A percentile compares a stretch with the other conserved stretches of the same genome.
These are phyloP conservation scores for Taenioides sp. DNA, from an alignment of 2,797 vertebrate species.

Conservation along the genomic window DNA sequence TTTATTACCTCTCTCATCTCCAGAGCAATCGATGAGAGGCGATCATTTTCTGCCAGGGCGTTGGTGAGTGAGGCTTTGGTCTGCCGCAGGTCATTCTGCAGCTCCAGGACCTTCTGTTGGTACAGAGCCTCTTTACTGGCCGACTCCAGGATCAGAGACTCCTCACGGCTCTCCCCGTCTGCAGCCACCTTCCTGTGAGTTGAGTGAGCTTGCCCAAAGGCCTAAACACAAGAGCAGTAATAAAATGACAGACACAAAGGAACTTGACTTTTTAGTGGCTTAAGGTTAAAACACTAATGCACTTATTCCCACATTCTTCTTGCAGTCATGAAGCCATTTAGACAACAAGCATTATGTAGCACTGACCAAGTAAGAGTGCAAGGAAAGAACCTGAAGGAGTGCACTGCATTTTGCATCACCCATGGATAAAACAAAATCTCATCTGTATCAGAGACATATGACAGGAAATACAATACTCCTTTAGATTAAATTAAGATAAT, in stretches of 20 bases:
- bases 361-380: constrained; percentile 30
- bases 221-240: constrained; percentile 71
- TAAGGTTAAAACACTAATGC: background rate
- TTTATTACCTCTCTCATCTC: constrained; percentile 89
- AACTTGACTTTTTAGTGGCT: background rate
- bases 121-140: constrained; percentile 96
- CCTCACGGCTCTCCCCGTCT: constrained; percentile 95
- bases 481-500: background rate
- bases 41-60: constrained; percentile 89
- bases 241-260: background rate
- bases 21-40: constrained; percentile 83
- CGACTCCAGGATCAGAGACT: constrained; percentile 94
- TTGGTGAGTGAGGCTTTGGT: constrained; percentile 84
- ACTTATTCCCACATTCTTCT: constrained; percentile 20
- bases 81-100: constrained; percentile 91
- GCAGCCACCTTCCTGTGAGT: constrained; percentile 96
- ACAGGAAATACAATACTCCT: background rate
- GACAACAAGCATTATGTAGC: constrained; percentile 24
- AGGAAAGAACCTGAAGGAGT: background rate
- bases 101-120: constrained; percentile 90
- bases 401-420: background rate
- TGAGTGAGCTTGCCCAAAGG: constrained; percentile 93
- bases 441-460: background rate
- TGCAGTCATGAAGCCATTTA: constrained; percentile 16
- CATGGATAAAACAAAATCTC: background rate